Percentiles rank a stretch among this genome's conserved stretches.
Evolutionary conservation across 2,888 invertebrate species (phyloP).

Genomic region (Agrotis exclamationis): DNA sequence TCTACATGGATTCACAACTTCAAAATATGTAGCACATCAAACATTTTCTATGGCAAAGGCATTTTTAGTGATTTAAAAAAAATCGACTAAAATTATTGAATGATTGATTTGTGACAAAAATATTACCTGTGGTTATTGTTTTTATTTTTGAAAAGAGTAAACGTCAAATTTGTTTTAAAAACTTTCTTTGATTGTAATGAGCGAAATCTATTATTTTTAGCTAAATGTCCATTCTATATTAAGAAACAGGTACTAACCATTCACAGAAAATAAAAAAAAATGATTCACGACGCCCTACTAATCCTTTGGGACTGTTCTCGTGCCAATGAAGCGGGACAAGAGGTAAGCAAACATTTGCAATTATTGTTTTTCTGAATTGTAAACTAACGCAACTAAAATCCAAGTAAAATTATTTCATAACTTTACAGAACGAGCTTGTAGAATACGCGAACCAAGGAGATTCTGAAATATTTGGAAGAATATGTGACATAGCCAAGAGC

Average conservation of each 20-base stretch:
- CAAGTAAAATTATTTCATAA: slow-evolving; percentile 11
- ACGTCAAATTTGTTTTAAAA: not conserved
- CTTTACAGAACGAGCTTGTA: slow-evolving; percentile 80
- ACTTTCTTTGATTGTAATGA: rapidly evolving
- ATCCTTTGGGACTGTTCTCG: slow-evolving; percentile 92
- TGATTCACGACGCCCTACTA: slow-evolving; percentile 93
- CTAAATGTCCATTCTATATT: too few relatives aligned
- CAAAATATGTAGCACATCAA: not conserved
- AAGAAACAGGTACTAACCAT: not conserved
- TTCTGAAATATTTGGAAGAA: slow-evolving; percentile 91
- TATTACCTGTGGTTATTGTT: slow-evolving; percentile 8
- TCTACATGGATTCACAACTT: too few relatives aligned
- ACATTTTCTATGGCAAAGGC: not conserved
- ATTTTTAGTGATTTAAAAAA: not conserved
- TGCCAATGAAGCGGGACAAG: slow-evolving; percentile 65
- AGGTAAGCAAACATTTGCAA: slow-evolving; percentile 50
- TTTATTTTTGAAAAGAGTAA: not conserved
- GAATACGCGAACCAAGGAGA: slow-evolving; percentile 93
- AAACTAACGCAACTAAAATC: not conserved
- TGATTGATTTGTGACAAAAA: not conserved
- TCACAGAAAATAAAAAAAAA: slow-evolving; percentile 66
- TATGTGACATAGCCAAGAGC: slow-evolving; percentile 92
- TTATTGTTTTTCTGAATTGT: not conserved
- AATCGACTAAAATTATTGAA: slow-evolving; percentile 35
- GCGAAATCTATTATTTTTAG: not conserved